Base-by-base conservation (phyloP, 2,797 vertebrate genomes). In the Diceros bicornis region DNA sequence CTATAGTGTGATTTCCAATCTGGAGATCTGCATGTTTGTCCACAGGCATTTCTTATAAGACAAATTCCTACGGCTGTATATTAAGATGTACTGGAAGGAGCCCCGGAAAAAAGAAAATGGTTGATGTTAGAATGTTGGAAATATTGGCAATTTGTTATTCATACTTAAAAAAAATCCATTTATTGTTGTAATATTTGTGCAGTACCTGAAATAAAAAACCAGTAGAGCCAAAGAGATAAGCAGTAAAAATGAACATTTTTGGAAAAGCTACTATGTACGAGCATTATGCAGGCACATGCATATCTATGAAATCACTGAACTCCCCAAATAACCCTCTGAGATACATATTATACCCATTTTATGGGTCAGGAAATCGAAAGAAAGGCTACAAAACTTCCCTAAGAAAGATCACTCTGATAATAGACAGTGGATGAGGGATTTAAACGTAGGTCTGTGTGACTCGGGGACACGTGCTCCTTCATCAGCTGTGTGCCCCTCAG, bases 131-230 rank as follows among this genome's bases (percentile, higher is more conserved):
- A 10, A 86, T 93, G 64, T 57, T 84, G 34, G 71, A 81, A 75
- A 83, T 84, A 37, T 9, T 92, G 25, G 37, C 41, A 44, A 52
- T 92, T 69, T 90, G 14, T 78, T 34, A 90, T 25, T 34, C 59
- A 59, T 68, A 62, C 5, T 93, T 91, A 37, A 32, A 14, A 72
- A 72, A 91, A 78, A 79, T 52, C 18, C n/a, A 47, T 29, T 84
- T 87, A 44, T 64, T 93, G 2, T 64, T 86, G 14, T 77, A 72
- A 81, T 96, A 86, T 74, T 71, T 94, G 50, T 55, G 64, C 6
- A 83, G 20, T 86, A 44, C 18, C 32, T 94, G 44, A 93, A 90
- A 71, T 52, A 29, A 72, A 57, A 52, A 79, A 89, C 0, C 25
- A 72, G 59, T 27, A 59, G 17, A 92, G 29, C 34, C 64, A 29